Conservation (phyloP, 2,888 invertebrate species). For the Zaprionus lineosus region DNA sequence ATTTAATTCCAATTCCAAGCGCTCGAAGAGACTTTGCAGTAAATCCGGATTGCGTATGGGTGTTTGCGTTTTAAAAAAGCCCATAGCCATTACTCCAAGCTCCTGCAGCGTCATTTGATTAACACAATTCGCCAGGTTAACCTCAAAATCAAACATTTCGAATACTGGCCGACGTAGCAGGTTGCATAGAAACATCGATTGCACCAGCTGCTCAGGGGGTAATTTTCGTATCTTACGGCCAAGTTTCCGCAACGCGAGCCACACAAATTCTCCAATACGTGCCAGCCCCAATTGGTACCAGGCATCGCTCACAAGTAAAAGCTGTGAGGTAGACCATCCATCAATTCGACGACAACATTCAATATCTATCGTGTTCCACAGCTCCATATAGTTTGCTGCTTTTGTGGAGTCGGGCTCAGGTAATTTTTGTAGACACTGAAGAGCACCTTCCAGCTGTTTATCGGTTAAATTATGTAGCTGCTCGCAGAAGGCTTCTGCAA, state of each 20-base stretch:
- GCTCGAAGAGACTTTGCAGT: conserved; percentile 84
- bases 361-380: conserved; percentile 88
- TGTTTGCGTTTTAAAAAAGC: conserved; percentile 90
- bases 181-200: conserved; percentile 87
- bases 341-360: conserved; percentile 84
- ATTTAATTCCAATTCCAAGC: conserved; percentile 84
- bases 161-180: conserved; percentile 84
- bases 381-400: conserved; percentile 85
- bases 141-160: conserved; percentile 87
- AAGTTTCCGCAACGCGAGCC: conserved; percentile 84
- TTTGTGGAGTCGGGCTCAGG: conserved; percentile 84
- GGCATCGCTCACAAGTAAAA: conserved; percentile 85
- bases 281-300: conserved; percentile 86
- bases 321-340: conserved; percentile 84
- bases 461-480: conserved; percentile 85
- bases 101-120: conserved; percentile 86
- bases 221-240: conserved; percentile 85
- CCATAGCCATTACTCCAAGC: conserved; percentile 88
- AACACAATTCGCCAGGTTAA: conserved; percentile 84
- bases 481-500: conserved; percentile 82
- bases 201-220: conserved; percentile 86
- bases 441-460: conserved; percentile 84
- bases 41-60: conserved; percentile 84
- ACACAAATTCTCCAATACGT: conserved; percentile 85
- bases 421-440: conserved; percentile 84